Evolutionary conservation across 2,888 invertebrate species (phyloP), one percentile per base, ranked within the genome.

Genomic region (Stegana nigrithorax): DNA sequence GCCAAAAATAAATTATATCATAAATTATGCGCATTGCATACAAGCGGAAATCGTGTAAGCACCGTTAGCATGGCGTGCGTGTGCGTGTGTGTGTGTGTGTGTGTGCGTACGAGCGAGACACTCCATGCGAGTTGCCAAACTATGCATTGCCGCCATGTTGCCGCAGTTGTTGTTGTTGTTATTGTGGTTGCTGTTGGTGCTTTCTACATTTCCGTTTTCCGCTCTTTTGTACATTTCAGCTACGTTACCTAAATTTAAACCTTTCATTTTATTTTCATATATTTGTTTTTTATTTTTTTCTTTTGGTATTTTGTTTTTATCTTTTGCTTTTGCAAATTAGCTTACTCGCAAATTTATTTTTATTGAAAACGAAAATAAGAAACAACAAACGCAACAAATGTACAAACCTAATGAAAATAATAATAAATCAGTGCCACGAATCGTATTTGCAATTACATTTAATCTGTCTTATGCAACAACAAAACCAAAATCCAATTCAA

Each of bases 201-300:
- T n/a, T n/a, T n/a, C n/a, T n/a, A 78, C 75, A 75, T 75, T 78
- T 75, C 75, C 75, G 75, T 71, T 75, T 74, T 78, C 76, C n/a
- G n/a, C n/a, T n/a, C n/a, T n/a, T n/a, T n/a, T n/a, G n/a, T n/a
- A n/a, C n/a, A n/a, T n/a, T n/a, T n/a, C n/a, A n/a, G n/a, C 17
- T n/a, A 17, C 8, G n/a, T 39, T n/a, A 39, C 12, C 12, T 39
- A 39, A 39, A 39, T 39, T 8, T 39, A 39, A 39, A 39, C n/a
- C 14, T 39, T 39, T 39, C 2, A 14, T 39, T 39, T 39, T 36
- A 10, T 10, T 6, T 4, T 8, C 10, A 6, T 8, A 36, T 8
- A 36, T 36, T 36, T 39, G 39, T 1, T 39, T 39, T 39, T 39
- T 39, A 39, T 39, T 17, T 39, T 8, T n/a, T 8, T n/a, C n/a